Conservation (phyloP, 2,888 invertebrate species). For the Baronia brevicornis region DNA sequence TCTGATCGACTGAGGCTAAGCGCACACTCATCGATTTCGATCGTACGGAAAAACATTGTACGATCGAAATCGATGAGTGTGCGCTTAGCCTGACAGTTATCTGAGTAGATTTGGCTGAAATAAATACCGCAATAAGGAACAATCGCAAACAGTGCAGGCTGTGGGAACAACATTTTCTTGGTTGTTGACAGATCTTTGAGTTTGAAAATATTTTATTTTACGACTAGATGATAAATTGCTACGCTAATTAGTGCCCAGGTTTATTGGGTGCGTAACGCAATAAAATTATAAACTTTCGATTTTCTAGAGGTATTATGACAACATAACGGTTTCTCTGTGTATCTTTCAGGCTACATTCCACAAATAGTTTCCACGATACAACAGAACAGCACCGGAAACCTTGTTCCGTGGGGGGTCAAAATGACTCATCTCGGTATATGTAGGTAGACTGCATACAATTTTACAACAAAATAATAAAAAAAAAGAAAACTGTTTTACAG, state of each 20-base stretch:
- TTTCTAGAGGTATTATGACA: conserved; percentile 1
- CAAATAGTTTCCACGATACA: neutral
- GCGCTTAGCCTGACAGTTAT: neutral
- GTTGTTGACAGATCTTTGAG: neutral
- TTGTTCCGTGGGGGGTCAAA: no score
- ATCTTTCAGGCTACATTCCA: neutral
- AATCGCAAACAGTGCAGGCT: conserved; percentile 1
- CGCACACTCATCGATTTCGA: neutral
- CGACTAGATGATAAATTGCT: no score
- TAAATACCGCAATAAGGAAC: conserved; percentile 1
- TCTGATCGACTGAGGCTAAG: neutral
- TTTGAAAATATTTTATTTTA: no score
- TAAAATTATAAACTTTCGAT: conserved; percentile 1
- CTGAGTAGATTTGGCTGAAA: neutral
- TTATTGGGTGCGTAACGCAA: neutral
- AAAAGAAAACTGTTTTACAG: conserved; percentile 1
- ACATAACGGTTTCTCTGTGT: neutral
- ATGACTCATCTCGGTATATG: conserved; percentile 2
- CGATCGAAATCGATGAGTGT: neutral
- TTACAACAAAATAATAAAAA: conserved; percentile 3
- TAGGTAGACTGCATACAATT: conserved; percentile 2
- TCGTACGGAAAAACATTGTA: no score
- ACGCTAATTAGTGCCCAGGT: no score
- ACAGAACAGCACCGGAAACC: no score
- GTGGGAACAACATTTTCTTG: neutral